These are phyloP conservation scores for Galemys pyrenaicus DNA, from an alignment of 2,113 vertebrate species.

Conservation along the genomic window DNA sequence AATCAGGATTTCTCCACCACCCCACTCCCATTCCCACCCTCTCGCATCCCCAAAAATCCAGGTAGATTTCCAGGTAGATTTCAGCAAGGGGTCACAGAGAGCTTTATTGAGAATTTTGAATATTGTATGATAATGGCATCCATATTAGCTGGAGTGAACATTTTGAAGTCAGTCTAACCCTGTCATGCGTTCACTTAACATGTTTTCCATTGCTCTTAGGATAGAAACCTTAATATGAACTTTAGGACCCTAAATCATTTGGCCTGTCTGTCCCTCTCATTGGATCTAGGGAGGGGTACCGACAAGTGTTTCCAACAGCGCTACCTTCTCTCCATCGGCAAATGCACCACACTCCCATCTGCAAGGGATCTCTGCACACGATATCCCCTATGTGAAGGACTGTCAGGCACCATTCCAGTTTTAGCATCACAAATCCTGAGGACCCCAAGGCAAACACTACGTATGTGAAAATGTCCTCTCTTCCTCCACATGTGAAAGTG, in stretches of 20 bases:
- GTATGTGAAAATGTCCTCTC: not conserved
- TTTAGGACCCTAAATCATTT: not conserved
- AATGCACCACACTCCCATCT: not conserved
- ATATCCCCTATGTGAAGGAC: not conserved
- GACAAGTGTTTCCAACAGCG: not conserved
- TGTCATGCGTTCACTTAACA: not conserved
- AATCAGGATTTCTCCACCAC: not conserved
- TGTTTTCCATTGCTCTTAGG: not conserved
- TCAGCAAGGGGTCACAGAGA: not conserved
- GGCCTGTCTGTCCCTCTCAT: not conserved
- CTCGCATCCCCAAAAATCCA: not conserved
- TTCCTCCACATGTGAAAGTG: too few species aligned
- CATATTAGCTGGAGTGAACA: not conserved
- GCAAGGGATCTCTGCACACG: not conserved
- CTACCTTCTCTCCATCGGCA: not conserved
- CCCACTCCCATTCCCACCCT: accelerated
- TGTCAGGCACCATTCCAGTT: too few species aligned
- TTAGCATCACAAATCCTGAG: not conserved
- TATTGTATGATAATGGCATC: not conserved
- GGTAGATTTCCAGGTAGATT: not conserved
- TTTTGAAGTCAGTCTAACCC: not conserved
- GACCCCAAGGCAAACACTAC: not conserved
- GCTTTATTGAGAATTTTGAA: not conserved
- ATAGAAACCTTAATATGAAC: not conserved
- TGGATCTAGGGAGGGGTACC: not conserved